phyloP scores from a whole-genome alignment of 2,888 invertebrate species.

The Cataglyphis rosenhaueri region DNA sequence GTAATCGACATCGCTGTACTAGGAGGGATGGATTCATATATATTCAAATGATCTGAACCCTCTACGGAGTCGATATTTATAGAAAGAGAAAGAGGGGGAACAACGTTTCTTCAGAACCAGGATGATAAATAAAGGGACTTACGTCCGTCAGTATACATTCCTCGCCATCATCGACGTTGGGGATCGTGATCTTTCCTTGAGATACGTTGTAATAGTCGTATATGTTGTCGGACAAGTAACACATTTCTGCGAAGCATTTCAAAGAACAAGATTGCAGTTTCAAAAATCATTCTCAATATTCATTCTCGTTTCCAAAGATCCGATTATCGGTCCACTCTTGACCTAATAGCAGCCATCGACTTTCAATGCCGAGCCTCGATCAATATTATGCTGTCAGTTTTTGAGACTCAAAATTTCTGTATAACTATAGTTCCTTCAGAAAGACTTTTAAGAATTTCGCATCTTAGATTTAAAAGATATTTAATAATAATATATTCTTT shows the following conservation, averaged over 20 bases:
- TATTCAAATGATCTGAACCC: conserved; percentile 1
- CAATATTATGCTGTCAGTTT: conserved; percentile 18
- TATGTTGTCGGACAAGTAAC: conserved; percentile 94
- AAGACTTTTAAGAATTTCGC: neutral
- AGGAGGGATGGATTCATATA: neutral
- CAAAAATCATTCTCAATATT: conserved; percentile 1
- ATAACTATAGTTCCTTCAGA: neutral
- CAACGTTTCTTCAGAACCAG: conserved; percentile 29
- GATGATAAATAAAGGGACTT: conserved; percentile 87
- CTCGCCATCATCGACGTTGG: conserved; percentile 97
- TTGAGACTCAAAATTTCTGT: neutral
- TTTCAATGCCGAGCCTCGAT: neutral
- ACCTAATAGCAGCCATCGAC: neutral
- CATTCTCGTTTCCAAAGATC: neutral
- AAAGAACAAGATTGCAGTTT: conserved; percentile 44
- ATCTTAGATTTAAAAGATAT: neutral
- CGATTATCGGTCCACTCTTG: neutral
- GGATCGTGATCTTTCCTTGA: conserved; percentile 98
- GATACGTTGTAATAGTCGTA: conserved; percentile 97
- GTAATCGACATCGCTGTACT: conserved; percentile 35
- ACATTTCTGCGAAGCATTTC: conserved; percentile 88
- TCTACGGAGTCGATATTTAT: conserved; percentile 19
- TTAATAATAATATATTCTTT: neutral
- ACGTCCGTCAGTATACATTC: conserved; percentile 96
- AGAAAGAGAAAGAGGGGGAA: neutral